A percentile compares a stretch with the other conserved stretches of the same genome.
Evolutionary conservation across 2,888 invertebrate genomes (phyloP).

Genomic region (Pollenia angustigena): DNA sequence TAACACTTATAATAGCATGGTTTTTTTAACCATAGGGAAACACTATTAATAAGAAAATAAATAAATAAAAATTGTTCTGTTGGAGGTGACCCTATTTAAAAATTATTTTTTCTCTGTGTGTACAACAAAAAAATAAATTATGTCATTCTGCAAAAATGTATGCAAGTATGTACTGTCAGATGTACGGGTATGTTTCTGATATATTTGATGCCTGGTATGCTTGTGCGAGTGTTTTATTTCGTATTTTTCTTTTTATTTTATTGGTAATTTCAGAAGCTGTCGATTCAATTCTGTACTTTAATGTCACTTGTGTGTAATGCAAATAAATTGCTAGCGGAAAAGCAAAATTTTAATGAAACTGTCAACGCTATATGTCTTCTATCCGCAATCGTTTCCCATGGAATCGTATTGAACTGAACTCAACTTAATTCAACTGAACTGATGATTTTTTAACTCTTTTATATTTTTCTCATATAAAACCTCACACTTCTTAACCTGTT

Average conservation of each 20-base stretch:
- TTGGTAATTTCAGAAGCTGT: conserved; percentile 71
- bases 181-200: conserved; percentile 16
- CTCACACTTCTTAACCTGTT: conserved; percentile 33
- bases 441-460: conserved; percentile 53
- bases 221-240: neutral
- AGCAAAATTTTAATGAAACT: conserved; percentile 75
- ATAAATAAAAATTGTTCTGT: too few relatives aligned
- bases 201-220: conserved; percentile 18
- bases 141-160: too few relatives aligned
- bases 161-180: neutral
- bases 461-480: neutral
- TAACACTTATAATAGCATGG: too few relatives aligned
- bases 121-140: too few relatives aligned
- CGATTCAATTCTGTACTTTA: conserved; percentile 70
- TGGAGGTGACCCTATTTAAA: too few relatives aligned
- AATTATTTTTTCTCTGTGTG: too few relatives aligned
- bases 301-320: conserved; percentile 73
- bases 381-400: conserved; percentile 56
- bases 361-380: conserved; percentile 71
- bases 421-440: conserved; percentile 55
- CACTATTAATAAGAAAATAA: too few relatives aligned
- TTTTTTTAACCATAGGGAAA: too few relatives aligned
- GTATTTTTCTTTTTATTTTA: conserved; percentile 48
- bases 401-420: conserved; percentile 45
- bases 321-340: conserved; percentile 75